phyloP scores from a whole-genome alignment of 2,113 vertebrate genomes.

The Prietella phreatophila region DNA sequence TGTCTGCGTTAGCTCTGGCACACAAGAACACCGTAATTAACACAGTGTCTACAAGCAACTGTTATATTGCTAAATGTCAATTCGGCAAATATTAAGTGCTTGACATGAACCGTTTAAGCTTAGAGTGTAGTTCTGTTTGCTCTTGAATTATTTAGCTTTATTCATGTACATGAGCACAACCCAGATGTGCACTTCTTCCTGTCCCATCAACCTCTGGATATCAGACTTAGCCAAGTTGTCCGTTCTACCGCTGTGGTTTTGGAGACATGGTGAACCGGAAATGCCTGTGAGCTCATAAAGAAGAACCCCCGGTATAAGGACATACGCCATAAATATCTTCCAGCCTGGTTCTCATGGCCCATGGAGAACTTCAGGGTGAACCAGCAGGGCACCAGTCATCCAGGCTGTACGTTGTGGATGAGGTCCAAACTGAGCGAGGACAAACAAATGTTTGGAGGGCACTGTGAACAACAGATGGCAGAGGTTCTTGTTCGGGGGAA shows the following conservation, averaged over 20 bases:
- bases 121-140: constrained; percentile 12
- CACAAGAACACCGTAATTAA: background rate
- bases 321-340: constrained; percentile 52
- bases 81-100: background rate
- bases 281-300: constrained; percentile 69
- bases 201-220: constrained; percentile 5
- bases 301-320: constrained; percentile 50
- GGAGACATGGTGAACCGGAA: constrained; percentile 64
- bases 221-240: background rate
- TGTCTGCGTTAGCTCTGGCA: background rate
- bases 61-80: background rate
- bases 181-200: constrained; percentile 58
- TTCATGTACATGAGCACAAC: constrained; percentile 5
- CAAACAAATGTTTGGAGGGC: background rate
- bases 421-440: background rate
- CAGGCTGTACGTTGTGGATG: constrained; percentile 25
- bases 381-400: constrained; percentile 36
- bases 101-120: background rate
- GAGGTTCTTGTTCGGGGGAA: constrained; percentile 1
- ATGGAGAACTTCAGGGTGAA: constrained; percentile 46
- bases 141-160: constrained; percentile 15
- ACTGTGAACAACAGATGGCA: background rate
- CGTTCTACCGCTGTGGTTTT: constrained; percentile 46
- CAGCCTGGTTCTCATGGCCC: constrained; percentile 73
- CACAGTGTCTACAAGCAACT: background rate